Base-by-base conservation (phyloP, 1,140 invertebrate species). In the Drosophila tropicalis region DNA sequence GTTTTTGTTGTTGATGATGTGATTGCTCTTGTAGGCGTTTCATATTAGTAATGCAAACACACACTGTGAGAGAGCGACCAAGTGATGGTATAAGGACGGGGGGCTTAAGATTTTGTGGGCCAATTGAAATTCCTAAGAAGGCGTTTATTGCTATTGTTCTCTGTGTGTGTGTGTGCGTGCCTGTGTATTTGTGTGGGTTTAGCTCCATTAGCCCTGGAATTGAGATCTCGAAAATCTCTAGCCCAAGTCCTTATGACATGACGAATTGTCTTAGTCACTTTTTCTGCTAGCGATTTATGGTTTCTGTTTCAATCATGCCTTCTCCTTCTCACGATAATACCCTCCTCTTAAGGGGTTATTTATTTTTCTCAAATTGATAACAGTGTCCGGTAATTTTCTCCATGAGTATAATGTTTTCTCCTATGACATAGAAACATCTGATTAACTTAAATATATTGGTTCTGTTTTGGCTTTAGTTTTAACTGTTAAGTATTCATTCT, bases 11-110 rank as follows among this genome's bases (percentile, higher is more conserved):
- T 74, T 67, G 65, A 70, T 79, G 47, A 71, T 79, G 70, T 73
- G 74, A 71, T 81, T 78, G 74, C 40, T 62, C 41, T 67, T 63
- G 85, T 79, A 71, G 85, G 81, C 77, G 73, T 76, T 77, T 60
- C 83, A 70, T 79, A 86, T 86, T 86, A 76, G 82, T 81, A 86
- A 87, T 82, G 79, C 81, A 81, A 87, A 86, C 80, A 83, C 70
- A 77, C 74, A 84, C 29, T 70, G 39, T 40, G 17, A 44, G 29
- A 70, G 4, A 29, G 1, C 4, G n/a, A 58, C n/a, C 5, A 54
- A 39, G 2, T 4, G 57, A 3, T 29, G 29, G 25, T 36, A 12
- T 3, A 5, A 41, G 39, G 39, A 40, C 32, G 39, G 54, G 32
- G 17, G 55, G 56, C 67, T 62, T 67, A 51, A 51, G 44, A 10